Evolutionary conservation across 2,888 invertebrate species (phyloP), one percentile per base, ranked within the genome.

Genomic region (Eurois occulta): DNA sequence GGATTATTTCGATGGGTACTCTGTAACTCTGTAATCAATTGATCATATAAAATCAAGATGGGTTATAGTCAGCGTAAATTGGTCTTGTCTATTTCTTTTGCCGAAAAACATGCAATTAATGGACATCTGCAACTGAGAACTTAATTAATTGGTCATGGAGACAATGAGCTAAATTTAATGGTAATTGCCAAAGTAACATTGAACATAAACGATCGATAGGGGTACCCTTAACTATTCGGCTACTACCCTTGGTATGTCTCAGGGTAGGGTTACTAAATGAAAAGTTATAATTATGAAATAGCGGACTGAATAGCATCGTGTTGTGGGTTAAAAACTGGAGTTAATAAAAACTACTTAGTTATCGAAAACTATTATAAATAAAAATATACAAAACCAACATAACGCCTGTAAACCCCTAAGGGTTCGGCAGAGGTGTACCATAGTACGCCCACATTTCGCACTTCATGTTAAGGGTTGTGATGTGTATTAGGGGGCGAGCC

Each of bases 171-270:
- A n/a, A 64, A n/a, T n/a, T n/a, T n/a, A n/a, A 52, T 32, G 1
- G 32, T 78, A 70, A 58, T 78, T 43, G 7, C 7, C 1, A 6
- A 43, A 18, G 58, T 71, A 78, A 58, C 65, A 66, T 78, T 71
- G 58, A 71, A 58, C 41, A 41, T 58, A 32, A 21, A 71, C 71
- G 78, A 78, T 78, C 71, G 48, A 78, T 78, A 65, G 35, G 62
- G 24, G 43, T 32, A 48, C 16, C 18, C 10, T 1, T 28, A 13
- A 48, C 66, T 28, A 38, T n/a, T n/a, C 7, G 6, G 38, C 21
- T 38, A 32, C 8, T 13, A 43, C 35, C 43, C 43, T 24, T 64
- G 28, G 35, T n/a, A 52, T 46, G 28, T 8, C 52, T 28, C 43
- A 64, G 35, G 35, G 38, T 64, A 46, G 28, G 68, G 68, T 38